Conservation (phyloP, 2,113 vertebrate species). For the Tonatia bakeri region DNA sequence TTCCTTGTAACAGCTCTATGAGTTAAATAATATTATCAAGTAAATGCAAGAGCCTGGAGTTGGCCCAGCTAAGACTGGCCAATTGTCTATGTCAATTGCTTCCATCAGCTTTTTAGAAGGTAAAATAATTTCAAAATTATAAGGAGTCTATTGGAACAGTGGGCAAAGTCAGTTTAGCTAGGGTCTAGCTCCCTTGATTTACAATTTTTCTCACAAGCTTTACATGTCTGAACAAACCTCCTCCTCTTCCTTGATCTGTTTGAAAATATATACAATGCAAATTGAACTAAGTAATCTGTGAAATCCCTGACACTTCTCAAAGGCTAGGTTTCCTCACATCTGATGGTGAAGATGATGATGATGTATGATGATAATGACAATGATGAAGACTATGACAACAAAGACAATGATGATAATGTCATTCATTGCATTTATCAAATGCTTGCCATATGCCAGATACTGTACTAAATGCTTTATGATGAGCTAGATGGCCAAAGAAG, state of each 20-base stretch:
- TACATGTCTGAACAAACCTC: neutral
- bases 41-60: neutral
- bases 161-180: neutral
- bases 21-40: neutral
- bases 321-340: neutral
- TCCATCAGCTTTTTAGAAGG: neutral
- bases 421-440: neutral
- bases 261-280: neutral
- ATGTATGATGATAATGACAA: neutral
- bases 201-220: neutral
- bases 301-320: neutral
- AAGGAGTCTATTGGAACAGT: neutral
- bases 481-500: neutral
- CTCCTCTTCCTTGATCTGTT: neutral
- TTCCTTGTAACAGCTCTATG: neutral
- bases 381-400: neutral
- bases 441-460: neutral
- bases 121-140: conserved; percentile 10
- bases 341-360: neutral
- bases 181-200: neutral
- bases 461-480: neutral
- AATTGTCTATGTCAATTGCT: neutral
- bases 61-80: neutral
- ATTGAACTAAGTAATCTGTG: neutral
- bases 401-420: neutral